Base-by-base conservation (phyloP, 2,797 vertebrate genomes). In the Parotocinclus haroldoi region DNA sequence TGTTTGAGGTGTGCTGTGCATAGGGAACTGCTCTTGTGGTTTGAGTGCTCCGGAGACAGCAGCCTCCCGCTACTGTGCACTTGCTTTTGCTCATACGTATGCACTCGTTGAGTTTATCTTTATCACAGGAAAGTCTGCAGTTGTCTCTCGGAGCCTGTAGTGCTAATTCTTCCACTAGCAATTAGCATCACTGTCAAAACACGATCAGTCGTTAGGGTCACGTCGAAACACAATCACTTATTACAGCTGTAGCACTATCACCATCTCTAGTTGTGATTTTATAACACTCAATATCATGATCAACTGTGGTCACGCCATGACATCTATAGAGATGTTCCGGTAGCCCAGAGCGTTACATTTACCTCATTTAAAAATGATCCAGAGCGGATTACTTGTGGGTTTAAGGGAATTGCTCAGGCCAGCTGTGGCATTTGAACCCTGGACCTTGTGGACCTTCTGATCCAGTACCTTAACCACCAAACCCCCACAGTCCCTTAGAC, bases 61-160 rank as follows among this genome's bases (percentile, higher is more conserved):
- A 42, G 50, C 14, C 17, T 10, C 7, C 42, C 58, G 12, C 46
- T 4, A 12, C 18, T 51, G 46, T 56, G 16, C 54, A 19, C 27
- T 49, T 27, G 50, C 19, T 53, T 37, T 37, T 6, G 0, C 0
- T 7, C 17, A 17, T 19, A 7, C 3, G 48, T 14, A 51, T 1
- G n/a, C 49, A 14, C 10, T 42, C 19, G 13, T 40, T 40, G 38
- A 40, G 38, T 40, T 40, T 40, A 68, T 68, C 50, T 48, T 39
- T 55, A 61, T 68, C 42, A 46, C 17, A 59, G 57, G 66, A 61
- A 61, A 54, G 11, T 58, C 50, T n/a, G 1, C 48, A 59, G 16
- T 38, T 1, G 9, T 3, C 52, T 13, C 0, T 52, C 10, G n/a
- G 9, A 16, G 46, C 14, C 16, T 9, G 12, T 2, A 8, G 46